Conservation (phyloP, 2,113 vertebrate species). For the Platysternon megacephalum region DNA sequence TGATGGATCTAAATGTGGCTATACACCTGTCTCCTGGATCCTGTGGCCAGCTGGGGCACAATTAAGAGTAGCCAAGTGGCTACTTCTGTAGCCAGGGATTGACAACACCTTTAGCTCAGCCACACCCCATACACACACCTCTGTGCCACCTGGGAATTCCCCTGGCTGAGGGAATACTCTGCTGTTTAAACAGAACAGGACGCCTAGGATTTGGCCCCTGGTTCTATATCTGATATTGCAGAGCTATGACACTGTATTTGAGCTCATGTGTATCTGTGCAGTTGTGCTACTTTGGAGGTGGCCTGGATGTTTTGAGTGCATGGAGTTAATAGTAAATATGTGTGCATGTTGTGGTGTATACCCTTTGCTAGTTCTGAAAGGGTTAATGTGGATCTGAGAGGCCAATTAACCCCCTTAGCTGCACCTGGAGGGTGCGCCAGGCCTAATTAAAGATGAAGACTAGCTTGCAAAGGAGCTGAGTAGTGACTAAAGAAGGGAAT, state of each 20-base stretch:
- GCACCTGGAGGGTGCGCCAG: not conserved
- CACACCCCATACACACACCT: not conserved
- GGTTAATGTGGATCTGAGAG: not conserved
- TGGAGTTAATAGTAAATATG: slow-evolving; percentile 44
- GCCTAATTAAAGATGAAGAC: not conserved
- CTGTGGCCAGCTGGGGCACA: not conserved
- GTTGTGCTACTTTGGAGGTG: not conserved
- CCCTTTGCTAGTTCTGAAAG: not conserved
- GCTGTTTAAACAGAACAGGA: not conserved
- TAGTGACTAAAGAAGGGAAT: not conserved
- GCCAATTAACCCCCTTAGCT: not conserved
- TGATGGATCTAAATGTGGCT: not conserved
- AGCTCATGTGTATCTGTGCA: not conserved
- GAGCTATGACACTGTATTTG: not conserved
- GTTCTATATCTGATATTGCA: not conserved
- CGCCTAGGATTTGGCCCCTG: not conserved
- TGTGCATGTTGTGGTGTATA: not conserved
- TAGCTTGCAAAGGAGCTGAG: not conserved
- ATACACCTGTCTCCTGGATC: not conserved
- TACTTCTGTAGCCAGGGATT: not conserved
- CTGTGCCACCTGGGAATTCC: not conserved
- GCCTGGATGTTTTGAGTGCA: slow-evolving; percentile 26
- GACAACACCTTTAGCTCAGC: not conserved
- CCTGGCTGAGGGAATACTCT: not conserved
- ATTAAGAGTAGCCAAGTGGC: not conserved